These are phyloP conservation scores for Trichonephila clavipes DNA, from an alignment of 1,140 invertebrate species.

Conservation along the genomic window DNA sequence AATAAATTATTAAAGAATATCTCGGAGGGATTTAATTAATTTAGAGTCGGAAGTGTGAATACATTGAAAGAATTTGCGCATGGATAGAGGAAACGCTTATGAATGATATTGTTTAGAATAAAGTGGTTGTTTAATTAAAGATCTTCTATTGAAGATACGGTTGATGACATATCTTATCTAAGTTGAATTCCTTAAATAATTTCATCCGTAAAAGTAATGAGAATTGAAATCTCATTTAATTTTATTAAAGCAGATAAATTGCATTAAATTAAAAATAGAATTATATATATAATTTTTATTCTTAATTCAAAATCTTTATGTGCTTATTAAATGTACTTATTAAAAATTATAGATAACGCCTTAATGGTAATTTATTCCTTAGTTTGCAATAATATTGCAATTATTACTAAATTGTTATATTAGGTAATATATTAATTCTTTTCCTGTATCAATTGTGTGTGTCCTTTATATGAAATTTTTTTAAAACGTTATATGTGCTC, in stretches of 20 bases:
- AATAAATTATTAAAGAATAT: not conserved
- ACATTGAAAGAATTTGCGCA: not conserved
- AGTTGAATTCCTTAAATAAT: not conserved
- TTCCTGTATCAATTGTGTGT: no score
- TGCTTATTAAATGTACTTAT: no score
- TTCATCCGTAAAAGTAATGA: not conserved
- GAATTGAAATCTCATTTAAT: not conserved
- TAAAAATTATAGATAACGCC: no score
- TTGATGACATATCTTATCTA: not conserved
- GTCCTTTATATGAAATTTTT: no score
- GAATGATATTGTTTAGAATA: not conserved
- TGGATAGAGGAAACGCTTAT: not conserved
- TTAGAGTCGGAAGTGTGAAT: not conserved
- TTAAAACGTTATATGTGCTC: no score
- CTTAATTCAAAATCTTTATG: no score
- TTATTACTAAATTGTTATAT: no score
- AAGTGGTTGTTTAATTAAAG: slow-evolving; percentile 4
- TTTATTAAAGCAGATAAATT: not conserved
- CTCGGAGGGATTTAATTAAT: not conserved
- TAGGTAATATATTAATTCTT: no score
- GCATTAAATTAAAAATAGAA: no score
- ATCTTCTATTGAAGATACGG: not conserved
- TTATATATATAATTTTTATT: no score
- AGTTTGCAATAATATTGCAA: no score
- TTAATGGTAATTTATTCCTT: no score